Base-by-base conservation (phyloP, 2,797 vertebrate species). In the Pseudopleuronectes americanus region DNA sequence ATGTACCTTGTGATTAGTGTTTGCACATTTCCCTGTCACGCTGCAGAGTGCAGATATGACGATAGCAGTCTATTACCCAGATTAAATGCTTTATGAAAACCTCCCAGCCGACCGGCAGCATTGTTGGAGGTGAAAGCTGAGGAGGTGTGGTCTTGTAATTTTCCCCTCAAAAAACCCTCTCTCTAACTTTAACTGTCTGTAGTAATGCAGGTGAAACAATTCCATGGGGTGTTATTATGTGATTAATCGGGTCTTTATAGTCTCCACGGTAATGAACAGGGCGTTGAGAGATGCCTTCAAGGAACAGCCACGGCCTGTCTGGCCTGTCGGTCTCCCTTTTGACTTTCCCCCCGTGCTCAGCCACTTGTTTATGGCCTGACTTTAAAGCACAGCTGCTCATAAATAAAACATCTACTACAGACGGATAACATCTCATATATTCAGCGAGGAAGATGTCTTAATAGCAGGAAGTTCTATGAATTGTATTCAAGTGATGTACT, bases 221-320 rank as follows among this genome's bases (percentile, higher is more conserved):
- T 83, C 63, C 73, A 74, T 19, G 51, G 64, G 72, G 36, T 79
- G 70, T 76, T 89, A 77, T 86, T 82, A 83, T 79, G 79, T 75
- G 61, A 88, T 87, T 86, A 88, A 88, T 88, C 77, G 78, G 55
- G 57, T 55, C 75, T 84, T 84, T 85, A 88, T 84, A 58, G 79
- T 81, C 66, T 77, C 57, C 36, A 66, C 64, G 43, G 59, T 49
- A 64, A 74, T 59, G 52, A 52, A 55, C 55, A 65, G 71, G 68
- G 68, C 62, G 77, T 80, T 56, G 54, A 19, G 23, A 65, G 59
- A 77, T 63, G 65, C 54, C 47, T 71, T 31, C 67, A 73, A 64
- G 58, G 60, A 41, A 52, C 68, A 61, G 68, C 63, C 64, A 65
- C 16, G 8, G 41, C 24, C 8, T 41, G 60, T 73, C 75, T 75